Evolutionary conservation across 2,113 vertebrate genomes (phyloP), one percentile per base, ranked within the genome.

Genomic region (Eudorcas thomsonii): DNA sequence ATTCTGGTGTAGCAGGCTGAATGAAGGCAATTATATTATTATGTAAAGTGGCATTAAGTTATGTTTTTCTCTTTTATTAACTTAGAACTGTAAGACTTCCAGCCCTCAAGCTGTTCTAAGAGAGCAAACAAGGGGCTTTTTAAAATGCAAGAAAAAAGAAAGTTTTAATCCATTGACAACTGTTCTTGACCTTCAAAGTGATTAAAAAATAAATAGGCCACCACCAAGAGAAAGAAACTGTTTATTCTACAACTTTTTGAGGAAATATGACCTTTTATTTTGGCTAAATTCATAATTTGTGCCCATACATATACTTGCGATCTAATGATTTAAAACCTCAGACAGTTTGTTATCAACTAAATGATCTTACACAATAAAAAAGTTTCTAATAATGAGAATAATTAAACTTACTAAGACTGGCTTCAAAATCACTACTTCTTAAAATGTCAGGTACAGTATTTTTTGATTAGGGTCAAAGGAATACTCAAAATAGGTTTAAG

Each of bases 191-290:
- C 17, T 80, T 67, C 55, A 64, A 36, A 91, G 26, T 52, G 16
- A 94, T 91, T 81, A 36, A 89, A 85, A 92, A 86, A n/a, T 33
- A 94, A 77, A 59, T n/a, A 91, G 39, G 19, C 30, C 23, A 52
- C 36, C 17, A 50, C 16, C 16, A 45, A 83, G 19, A 52, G 1
- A 83, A n/a, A 78, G 55, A 81, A 82, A 33, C 8, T 28, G 2
- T 39, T 57, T 83, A 64, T 77, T 77, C 6, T 67, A 96, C 17
- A 26, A 16, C 6, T 10, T 81, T 94, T 85, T 52, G 12, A 83
- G 55, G 94, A 97, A 67, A 62, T 4, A 59, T 83, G 17, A 39
- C 8, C 62, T 83, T 74, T 54, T 64, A 10, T 74, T 78, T 94
- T 62, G 8, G 15, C 26, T 77, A 48, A 84, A 33, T 92, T 92